Evolutionary conservation across 2,888 invertebrate species (phyloP).

Genomic region (Baccha elongata): DNA sequence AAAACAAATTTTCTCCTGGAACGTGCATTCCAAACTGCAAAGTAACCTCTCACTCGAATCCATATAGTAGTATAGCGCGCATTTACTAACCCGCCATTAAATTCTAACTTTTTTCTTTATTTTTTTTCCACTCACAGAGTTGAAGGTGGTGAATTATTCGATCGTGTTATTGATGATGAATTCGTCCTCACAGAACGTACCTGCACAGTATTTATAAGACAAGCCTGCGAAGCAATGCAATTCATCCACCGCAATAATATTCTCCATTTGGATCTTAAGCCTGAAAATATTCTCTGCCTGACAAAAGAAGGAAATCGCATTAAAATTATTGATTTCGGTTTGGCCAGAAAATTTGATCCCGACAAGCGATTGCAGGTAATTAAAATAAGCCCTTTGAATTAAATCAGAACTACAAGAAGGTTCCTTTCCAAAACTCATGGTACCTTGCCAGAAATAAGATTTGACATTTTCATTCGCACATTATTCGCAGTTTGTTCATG

Average conservation of each 20-base stretch:
- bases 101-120: conserved; percentile 7
- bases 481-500: conserved; percentile 36
- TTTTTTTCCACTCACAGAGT: conserved; percentile 86
- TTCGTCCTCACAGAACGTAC: conserved; percentile 98
- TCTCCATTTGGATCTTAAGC: conserved; percentile 99
- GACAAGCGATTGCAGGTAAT: conserved; percentile 91
- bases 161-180: conserved; percentile 98
- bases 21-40: conserved; percentile 17
- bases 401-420: conserved; percentile 14
- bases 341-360: conserved; percentile 96
- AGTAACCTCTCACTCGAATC: neutral
- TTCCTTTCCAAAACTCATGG: neutral
- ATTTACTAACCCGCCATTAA: conserved; percentile 21
- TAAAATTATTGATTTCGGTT: conserved; percentile 99
- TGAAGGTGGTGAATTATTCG: conserved; percentile 98
- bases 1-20: neutral
- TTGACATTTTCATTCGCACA: conserved; percentile 41
- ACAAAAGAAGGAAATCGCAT: conserved; percentile 98
- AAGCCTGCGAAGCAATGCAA: conserved; percentile 98
- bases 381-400: conserved; percentile 36
- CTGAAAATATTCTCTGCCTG: conserved; percentile 98
- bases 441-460: conserved; percentile 26
- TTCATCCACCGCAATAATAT: conserved; percentile 98
- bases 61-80: neutral
- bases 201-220: conserved; percentile 97